Base-by-base conservation (phyloP, 2,113 vertebrate species). In the Oreotrochilus melanogaster region DNA sequence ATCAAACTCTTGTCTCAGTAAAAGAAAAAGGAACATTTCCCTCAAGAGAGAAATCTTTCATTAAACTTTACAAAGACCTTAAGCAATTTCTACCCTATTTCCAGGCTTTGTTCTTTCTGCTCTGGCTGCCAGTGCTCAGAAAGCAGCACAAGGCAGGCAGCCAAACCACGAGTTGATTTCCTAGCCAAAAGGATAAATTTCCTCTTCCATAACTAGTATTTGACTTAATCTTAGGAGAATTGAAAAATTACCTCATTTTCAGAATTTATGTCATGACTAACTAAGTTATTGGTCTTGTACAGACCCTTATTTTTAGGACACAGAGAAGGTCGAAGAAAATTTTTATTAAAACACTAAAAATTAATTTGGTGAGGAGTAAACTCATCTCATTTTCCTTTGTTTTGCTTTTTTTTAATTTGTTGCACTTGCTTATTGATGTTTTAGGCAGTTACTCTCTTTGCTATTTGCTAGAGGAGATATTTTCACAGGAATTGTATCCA, bases 11-110 rank as follows among this genome's bases (percentile, higher is more conserved):
- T 94, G 67, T 96, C 97, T 96, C 91, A 57, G 78, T 35, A 71
- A 96, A 92, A 97, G 94, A 97, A 98, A 95, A 93, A 95, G 67
- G 96, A 97, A 95, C 95, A 80, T 97, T 96, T 94, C 94, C 94
- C 97, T 97, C 92, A 43, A 93, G 96, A 98, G 97, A 98, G 96
- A 98, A 98, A 98, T 97, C 95, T 98, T 97, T 95, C 97, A 97
- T 97, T 97, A 98, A 97, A 97, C 87, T 98, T 97, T 96, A 91
- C 96, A 94, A 94, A 97, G 97, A 96, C 96, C 95, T 96, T 95
- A 97, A 95, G 92, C 92, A 78, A 66, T 86, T 94, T 97, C 92
- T 94, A 50, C 19, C 93, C 82, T 93, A 97, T 98, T 97, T 28
- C 51, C 51, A 62, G 89, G 43, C 91, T 88, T 76, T 88, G 64